Conservation (phyloP, 2,113 vertebrate species). For the Gyps fulvus region DNA sequence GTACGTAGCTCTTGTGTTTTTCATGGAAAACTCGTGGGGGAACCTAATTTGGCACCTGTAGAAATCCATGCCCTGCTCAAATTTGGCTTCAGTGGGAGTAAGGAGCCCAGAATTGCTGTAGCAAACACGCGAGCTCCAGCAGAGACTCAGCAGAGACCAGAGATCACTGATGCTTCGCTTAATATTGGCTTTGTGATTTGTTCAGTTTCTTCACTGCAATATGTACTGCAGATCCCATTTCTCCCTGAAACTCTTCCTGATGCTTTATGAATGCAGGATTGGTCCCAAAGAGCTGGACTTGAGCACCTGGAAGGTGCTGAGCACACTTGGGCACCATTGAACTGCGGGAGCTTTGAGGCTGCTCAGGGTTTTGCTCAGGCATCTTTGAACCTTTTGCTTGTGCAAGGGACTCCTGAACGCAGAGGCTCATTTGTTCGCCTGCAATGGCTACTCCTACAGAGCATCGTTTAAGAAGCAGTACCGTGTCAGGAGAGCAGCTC, state of each 20-base stretch:
- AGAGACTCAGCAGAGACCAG: neutral
- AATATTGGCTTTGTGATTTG: neutral
- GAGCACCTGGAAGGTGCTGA: neutral
- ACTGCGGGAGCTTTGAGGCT: neutral
- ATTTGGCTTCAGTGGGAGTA: neutral
- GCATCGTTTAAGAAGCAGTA: rapidly evolving
- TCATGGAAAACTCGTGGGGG: neutral
- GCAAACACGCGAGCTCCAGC: neutral
- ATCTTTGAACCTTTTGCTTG: neutral
- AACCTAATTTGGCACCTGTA: neutral
- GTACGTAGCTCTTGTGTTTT: neutral
- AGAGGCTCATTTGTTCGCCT: neutral
- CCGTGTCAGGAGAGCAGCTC: neutral
- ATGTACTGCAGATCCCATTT: neutral
- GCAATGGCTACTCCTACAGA: rapidly evolving
- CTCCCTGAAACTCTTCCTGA: neutral
- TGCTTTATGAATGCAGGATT: neutral
- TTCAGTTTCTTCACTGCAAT: neutral
- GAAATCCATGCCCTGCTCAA: neutral
- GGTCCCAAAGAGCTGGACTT: neutral
- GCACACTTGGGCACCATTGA: rapidly evolving
- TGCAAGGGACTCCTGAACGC: neutral
- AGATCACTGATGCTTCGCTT: neutral
- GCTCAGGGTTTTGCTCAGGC: neutral
- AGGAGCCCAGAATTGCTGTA: neutral